These are phyloP conservation scores for Epinephelus lanceolatus DNA, from an alignment of 2,113 vertebrate species.

Conservation along the genomic window DNA sequence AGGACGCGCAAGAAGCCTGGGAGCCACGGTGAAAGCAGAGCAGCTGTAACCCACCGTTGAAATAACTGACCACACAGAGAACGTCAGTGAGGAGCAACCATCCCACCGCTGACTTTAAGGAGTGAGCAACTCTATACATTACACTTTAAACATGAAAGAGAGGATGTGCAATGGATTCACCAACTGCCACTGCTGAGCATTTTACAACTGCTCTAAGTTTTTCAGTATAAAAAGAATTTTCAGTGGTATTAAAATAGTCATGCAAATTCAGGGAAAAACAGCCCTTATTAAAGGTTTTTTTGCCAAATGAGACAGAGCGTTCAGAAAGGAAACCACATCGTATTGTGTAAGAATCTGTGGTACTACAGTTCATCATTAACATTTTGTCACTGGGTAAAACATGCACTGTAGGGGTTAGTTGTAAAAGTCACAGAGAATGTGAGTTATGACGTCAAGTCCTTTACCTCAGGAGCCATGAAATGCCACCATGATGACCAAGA, in stretches of 20 bases:
- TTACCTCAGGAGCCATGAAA: neutral
- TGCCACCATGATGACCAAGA: neutral
- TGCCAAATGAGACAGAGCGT: conserved; percentile 65
- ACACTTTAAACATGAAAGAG: conserved; percentile 25
- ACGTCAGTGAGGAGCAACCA: conserved; percentile 41
- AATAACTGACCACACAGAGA: conserved; percentile 71
- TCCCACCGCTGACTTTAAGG: conserved; percentile 23
- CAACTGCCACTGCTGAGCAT: conserved; percentile 12
- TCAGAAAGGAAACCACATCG: conserved; percentile 53
- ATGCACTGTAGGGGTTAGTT: conserved; percentile 19
- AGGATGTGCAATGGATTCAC: conserved; percentile 24
- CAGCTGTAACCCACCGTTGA: conserved; percentile 74
- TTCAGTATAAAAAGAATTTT: conserved; percentile 39
- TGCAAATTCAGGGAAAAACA: conserved; percentile 37
- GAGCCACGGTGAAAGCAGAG: conserved; percentile 50
- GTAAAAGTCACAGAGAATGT: conserved; percentile 27
- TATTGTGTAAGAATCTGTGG: conserved; percentile 58
- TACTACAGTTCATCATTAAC: conserved; percentile 48
- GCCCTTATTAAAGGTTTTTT: conserved; percentile 59
- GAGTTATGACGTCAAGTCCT: neutral
- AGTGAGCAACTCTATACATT: conserved; percentile 33
- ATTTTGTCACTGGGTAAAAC: conserved; percentile 51
- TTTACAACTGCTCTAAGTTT: conserved; percentile 42
- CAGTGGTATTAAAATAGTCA: conserved; percentile 47
- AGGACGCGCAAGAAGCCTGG: conserved; percentile 56